Evolutionary conservation across 2,797 vertebrate species (phyloP).

Genomic region (Phrynocephalus forsythii): DNA sequence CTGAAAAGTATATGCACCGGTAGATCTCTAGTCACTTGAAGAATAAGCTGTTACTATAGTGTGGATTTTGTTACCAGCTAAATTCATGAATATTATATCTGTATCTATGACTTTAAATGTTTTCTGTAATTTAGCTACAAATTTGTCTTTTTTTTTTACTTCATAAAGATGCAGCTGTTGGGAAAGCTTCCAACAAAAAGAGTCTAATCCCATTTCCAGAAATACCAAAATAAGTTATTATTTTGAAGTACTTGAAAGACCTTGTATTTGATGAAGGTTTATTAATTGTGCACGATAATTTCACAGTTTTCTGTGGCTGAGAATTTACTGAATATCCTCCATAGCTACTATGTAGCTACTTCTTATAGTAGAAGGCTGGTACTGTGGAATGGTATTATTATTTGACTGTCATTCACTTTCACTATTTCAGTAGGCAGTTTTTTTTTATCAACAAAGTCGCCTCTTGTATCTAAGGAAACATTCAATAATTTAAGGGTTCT

Average conservation of each 20-base stretch:
- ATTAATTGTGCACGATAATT: background rate
- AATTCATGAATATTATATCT: background rate
- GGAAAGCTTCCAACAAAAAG: background rate
- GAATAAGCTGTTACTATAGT: background rate
- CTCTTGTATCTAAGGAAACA: conserved; percentile 10
- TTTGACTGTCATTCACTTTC: background rate
- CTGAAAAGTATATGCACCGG: too few species aligned
- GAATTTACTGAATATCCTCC: conserved; percentile 11
- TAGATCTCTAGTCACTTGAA: background rate
- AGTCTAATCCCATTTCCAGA: background rate
- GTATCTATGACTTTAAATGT: background rate
- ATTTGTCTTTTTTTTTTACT: background rate
- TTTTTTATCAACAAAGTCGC: background rate
- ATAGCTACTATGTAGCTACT: background rate
- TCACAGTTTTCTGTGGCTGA: conserved; percentile 8
- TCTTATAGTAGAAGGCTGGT: background rate
- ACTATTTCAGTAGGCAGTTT: background rate
- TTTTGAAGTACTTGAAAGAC: background rate
- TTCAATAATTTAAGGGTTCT: background rate
- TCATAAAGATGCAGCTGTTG: background rate
- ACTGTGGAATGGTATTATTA: too few species aligned
- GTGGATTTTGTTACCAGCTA: background rate
- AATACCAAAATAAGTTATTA: background rate
- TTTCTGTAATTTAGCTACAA: background rate
- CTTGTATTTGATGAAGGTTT: background rate